These are phyloP conservation scores for Drosophila maculinotata DNA, from an alignment of 2,888 invertebrate genomes.

Conservation along the genomic window DNA sequence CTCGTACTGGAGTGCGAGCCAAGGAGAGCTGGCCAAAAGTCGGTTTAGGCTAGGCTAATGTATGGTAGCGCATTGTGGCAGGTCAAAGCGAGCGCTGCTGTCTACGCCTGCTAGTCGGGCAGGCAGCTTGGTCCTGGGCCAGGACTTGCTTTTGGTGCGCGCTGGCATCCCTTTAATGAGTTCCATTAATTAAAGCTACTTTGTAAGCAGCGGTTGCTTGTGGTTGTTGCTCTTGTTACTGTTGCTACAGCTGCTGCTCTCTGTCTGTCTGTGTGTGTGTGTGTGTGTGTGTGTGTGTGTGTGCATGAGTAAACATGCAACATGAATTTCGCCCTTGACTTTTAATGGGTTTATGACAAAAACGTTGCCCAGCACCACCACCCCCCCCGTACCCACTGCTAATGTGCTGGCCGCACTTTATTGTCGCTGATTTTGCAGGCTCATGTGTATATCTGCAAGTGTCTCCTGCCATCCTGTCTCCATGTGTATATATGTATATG, in stretches of 20 bases:
- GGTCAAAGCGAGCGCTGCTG: conserved; percentile 71
- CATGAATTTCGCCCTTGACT: conserved; percentile 82
- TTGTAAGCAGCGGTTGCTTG: conserved; percentile 54
- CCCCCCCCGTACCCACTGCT: conserved; percentile 35
- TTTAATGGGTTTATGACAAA: conserved; percentile 82
- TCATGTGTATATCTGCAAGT: conserved; percentile 10
- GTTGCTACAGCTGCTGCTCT: conserved; percentile 38
- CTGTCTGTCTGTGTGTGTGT: conserved; percentile 16
- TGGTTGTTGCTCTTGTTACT: conserved; percentile 21
- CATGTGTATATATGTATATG: conserved; percentile 17
- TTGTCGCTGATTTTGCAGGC: conserved; percentile 46
- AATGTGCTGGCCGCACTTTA: conserved; percentile 63
- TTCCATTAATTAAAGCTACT: conserved; percentile 80
- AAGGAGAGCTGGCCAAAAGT: conserved; percentile 30
- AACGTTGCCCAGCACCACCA: conserved; percentile 47
- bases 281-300: conserved; percentile 28
- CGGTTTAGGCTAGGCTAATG: conserved; percentile 63
- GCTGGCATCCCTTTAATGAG: conserved; percentile 73
- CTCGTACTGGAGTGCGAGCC: conserved; percentile 31
- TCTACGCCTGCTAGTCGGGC: conserved; percentile 44
- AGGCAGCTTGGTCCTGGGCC: conserved; percentile 23
- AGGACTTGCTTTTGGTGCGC: conserved; percentile 14
- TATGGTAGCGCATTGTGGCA: conserved; percentile 73
- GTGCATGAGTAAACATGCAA: conserved; percentile 73
- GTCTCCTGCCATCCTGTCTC: background rate